Evolutionary conservation across 1,140 invertebrate species (phyloP).

Genomic region (Anoplophora glabripennis): DNA sequence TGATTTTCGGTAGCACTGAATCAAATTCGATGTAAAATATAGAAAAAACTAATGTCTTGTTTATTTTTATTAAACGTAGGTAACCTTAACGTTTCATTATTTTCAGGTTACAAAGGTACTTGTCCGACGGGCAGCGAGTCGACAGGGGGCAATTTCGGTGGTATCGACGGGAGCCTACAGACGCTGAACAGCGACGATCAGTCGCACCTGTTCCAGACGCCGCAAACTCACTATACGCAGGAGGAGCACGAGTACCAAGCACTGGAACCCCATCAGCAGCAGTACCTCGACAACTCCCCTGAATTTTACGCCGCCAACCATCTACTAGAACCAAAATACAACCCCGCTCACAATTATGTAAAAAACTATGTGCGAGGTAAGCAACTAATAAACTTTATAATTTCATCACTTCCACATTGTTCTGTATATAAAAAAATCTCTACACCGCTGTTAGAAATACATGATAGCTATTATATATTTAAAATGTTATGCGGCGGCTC

Average conservation of each 20-base stretch:
- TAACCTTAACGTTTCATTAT: too few relatives aligned
- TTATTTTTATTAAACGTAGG: too few relatives aligned
- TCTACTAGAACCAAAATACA: slow-evolving; percentile 65
- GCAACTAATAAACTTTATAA: too few relatives aligned
- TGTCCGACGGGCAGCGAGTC: slow-evolving; percentile 37
- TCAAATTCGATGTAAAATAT: too few relatives aligned
- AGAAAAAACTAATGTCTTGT: too few relatives aligned
- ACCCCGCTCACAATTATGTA: slow-evolving; percentile 58
- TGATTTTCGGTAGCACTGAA: too few relatives aligned
- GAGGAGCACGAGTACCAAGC: slow-evolving; percentile 72
- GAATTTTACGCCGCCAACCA: slow-evolving; percentile 72
- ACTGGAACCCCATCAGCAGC: slow-evolving; percentile 57
- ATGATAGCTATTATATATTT: too few relatives aligned
- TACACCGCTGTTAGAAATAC: too few relatives aligned
- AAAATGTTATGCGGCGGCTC: too few relatives aligned
- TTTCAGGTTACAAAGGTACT: slow-evolving; percentile 38
- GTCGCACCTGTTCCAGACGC: slow-evolving; percentile 45
- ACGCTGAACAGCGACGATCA: slow-evolving; percentile 34
- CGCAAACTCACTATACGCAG: slow-evolving; percentile 54
- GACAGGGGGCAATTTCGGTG: slow-evolving; percentile 12
- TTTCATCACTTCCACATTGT: too few relatives aligned
- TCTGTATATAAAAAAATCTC: too few relatives aligned
- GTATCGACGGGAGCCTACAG: slow-evolving; percentile 1
- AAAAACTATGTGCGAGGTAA: slow-evolving; percentile 68
- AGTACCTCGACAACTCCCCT: slow-evolving; percentile 65